A percentile compares a stretch with the other conserved stretches of the same genome.
Conservation (phyloP, 2,888 invertebrate species). For the Drosophila vallismaia region DNA sequence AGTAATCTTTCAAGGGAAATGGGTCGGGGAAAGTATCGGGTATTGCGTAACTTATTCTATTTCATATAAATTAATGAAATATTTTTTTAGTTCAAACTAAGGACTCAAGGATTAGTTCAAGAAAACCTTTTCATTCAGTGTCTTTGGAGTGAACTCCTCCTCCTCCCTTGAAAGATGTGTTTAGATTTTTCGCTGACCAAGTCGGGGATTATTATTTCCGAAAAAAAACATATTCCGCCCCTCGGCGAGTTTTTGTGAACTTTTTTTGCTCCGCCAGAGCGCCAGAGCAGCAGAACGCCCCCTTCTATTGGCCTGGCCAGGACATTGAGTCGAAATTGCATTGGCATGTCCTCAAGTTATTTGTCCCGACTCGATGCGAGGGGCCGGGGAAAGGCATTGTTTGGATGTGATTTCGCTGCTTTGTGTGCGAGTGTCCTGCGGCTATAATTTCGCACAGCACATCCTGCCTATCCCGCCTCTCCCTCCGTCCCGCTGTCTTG, state of each 20-base stretch:
- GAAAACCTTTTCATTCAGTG: too few relatives aligned
- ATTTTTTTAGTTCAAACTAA: too few relatives aligned
- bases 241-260: not conserved
- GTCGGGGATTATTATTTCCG: not conserved
- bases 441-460: conserved; percentile 68
- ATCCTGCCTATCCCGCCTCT: conserved; percentile 13
- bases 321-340: conserved; percentile 64
- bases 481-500: conserved; percentile 15
- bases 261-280: conserved; percentile 2
- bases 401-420: conserved; percentile 28
- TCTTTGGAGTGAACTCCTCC: not conserved
- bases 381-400: conserved; percentile 22
- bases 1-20: not conserved
- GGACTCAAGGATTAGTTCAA: too few relatives aligned
- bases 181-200: not conserved
- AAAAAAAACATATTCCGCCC: not conserved
- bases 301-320: conserved; percentile 51
- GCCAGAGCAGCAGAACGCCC: not conserved
- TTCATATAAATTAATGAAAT: too few relatives aligned
- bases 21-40: not conserved
- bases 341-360: conserved; percentile 75
- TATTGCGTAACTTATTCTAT: not conserved
- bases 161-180: not conserved
- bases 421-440: conserved; percentile 59
- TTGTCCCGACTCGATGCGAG: conserved; percentile 34